Percentiles rank a stretch among this genome's conserved stretches.
Conservation (phyloP, 2,888 invertebrate species). For the Arge pagana region DNA sequence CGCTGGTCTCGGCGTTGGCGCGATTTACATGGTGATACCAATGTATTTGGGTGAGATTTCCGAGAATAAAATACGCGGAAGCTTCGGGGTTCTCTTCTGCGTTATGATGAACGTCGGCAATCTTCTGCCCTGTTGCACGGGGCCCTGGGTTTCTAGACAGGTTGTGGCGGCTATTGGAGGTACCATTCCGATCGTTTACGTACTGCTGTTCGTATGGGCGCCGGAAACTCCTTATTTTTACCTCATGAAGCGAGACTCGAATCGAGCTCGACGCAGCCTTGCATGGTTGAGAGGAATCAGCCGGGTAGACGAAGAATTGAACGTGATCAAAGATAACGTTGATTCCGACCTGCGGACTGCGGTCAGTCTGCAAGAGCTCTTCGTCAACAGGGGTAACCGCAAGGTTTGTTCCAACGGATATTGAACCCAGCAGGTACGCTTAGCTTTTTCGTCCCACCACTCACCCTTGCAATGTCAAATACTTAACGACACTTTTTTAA, state of each 20-base stretch:
- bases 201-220: slow-evolving; percentile 20
- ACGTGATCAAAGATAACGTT: slow-evolving; percentile 38
- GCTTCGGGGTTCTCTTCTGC: slow-evolving; percentile 27
- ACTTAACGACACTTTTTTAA: too few relatives aligned
- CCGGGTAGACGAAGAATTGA: slow-evolving; percentile 44
- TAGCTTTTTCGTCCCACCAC: too few relatives aligned
- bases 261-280: slow-evolving; percentile 39
- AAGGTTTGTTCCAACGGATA: too few relatives aligned
- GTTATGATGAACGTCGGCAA: slow-evolving; percentile 23
- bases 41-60: slow-evolving; percentile 35
- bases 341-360: slow-evolving; percentile 45
- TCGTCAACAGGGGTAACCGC: slow-evolving; percentile 8
- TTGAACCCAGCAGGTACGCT: too few relatives aligned
- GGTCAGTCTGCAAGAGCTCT: slow-evolving; percentile 23
- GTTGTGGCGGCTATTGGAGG: slow-evolving; percentile 25
- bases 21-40: slow-evolving; percentile 12
- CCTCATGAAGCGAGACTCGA: slow-evolving; percentile 28
- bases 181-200: slow-evolving; percentile 1
- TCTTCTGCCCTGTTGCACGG: slow-evolving; percentile 26
- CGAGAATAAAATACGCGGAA: slow-evolving; percentile 32
- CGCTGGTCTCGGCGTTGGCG: not conserved
- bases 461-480: too few relatives aligned
- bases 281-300: slow-evolving; percentile 36
- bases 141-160: slow-evolving; percentile 28
- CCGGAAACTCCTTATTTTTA: slow-evolving; percentile 26